phyloP scores from a whole-genome alignment of 2,888 invertebrate species.

The Ophonus ardosiacus region DNA sequence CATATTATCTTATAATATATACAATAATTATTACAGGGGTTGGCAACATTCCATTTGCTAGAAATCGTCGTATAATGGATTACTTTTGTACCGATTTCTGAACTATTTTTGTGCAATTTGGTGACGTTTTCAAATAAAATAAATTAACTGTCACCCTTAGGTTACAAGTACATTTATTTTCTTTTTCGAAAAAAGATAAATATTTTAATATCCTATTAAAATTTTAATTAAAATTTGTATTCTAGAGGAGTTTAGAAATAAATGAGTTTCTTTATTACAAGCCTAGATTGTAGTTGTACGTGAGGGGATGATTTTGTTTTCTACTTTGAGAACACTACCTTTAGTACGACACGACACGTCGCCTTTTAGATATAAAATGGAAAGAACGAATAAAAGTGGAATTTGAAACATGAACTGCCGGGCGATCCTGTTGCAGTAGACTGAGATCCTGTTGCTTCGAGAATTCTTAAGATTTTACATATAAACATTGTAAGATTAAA shows the following conservation, averaged over 20 bases:
- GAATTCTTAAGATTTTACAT: background rate
- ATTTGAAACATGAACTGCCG: background rate
- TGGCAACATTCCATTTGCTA: too few relatives aligned
- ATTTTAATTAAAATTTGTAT: background rate
- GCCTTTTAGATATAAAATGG: background rate
- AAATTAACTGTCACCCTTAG: background rate
- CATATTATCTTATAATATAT: too few relatives aligned
- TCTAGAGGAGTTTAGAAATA: background rate
- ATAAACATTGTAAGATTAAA: constrained; percentile 5
- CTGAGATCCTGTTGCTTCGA: background rate
- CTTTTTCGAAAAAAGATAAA: background rate
- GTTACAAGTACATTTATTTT: background rate
- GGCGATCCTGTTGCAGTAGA: background rate
- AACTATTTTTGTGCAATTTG: too few relatives aligned
- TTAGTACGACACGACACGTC: background rate
- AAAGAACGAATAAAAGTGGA: background rate
- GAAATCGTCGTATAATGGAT: too few relatives aligned
- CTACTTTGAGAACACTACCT: background rate
- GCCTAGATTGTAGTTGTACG: background rate
- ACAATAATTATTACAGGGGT: too few relatives aligned
- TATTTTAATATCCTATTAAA: background rate
- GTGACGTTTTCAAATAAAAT: background rate
- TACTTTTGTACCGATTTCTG: too few relatives aligned
- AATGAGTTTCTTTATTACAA: background rate
- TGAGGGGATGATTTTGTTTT: background rate